Base-by-base conservation (phyloP, 2,113 vertebrate genomes). In the Charadrius vociferus region DNA sequence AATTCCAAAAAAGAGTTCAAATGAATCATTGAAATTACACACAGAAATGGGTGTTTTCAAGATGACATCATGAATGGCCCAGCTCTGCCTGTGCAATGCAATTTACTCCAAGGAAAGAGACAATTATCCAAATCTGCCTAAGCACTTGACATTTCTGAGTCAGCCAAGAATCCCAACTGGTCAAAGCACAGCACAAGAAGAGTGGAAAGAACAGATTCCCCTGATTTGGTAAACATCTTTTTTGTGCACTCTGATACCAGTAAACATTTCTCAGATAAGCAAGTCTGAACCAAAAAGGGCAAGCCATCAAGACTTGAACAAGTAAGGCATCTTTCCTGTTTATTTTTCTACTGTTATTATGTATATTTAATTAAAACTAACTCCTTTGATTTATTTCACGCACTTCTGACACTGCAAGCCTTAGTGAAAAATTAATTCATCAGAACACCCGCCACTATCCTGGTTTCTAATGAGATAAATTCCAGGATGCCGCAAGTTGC, bases 61-160 rank as follows among this genome's bases (percentile, higher is more conserved):
- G 66, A 79, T 73, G 66, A 90, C 81, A 90, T 77, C 70, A 92
- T 20, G 37, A 96, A 68, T 15, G 37, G 67, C 12, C 74, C 63
- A 88, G 49, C 66, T 93, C 88, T 89, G 49, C 93, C 24, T 67
- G 20, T 63, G 66, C 84, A 82, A n/a, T 45, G 58, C 67, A 94
- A 93, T 95, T 93, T 88, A 68, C 78, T 89, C 43, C 36, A 61
- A 68, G 66, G 74, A 93, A 82, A 85, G 43, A 94, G 58, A 88
- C 49, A 93, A 94, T 90, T 82, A 94, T 37, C 79, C 50, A 73
- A 91, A 90, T 68, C 50, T 81, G n/a, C 74, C 73, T 73, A 77
- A 85, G n/a, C 58, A 82, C 43, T 50, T 70, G 55, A 82, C 36
- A 79, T 68, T 86, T 88, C n/a, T 49, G 26, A 75, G 39, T 90